These are phyloP conservation scores for Cricetomys ansorgei DNA, from an alignment of 2,113 vertebrate genomes.

Conservation along the genomic window DNA sequence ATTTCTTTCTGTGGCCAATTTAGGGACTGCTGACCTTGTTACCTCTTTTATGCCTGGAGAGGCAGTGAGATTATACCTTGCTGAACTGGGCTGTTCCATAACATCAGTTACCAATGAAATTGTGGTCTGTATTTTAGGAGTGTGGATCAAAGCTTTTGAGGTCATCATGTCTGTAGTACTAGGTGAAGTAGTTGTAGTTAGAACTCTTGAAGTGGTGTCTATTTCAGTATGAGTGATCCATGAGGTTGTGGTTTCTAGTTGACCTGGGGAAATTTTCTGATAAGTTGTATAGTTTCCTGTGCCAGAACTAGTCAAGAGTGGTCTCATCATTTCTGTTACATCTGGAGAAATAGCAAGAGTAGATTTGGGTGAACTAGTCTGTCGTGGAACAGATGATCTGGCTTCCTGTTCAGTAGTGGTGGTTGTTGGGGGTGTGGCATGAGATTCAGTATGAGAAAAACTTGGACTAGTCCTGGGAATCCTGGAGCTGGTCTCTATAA, in stretches of 20 bases:
- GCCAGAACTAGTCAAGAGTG: not conserved
- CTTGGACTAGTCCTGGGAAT: not conserved
- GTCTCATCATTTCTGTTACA: not conserved
- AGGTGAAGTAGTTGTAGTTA: not conserved
- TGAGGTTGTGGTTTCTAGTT: not conserved
- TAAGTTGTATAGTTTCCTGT: not conserved
- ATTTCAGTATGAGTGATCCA: not conserved
- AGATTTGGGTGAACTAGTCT: not conserved
- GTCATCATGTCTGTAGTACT: not conserved
- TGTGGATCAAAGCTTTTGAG: not conserved
- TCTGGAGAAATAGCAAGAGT: not conserved
- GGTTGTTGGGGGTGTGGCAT: not conserved
- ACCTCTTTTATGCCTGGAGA: no score
- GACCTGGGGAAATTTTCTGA: not conserved
- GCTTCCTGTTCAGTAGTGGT: not conserved
- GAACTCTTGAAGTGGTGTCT: not conserved
- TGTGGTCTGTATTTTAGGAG: not conserved
- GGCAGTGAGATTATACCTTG: no score
- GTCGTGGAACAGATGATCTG: not conserved
- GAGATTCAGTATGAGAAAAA: not conserved
- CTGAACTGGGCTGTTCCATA: not conserved
- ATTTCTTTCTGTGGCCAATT: no score
- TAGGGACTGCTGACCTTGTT: no score
- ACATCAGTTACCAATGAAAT: not conserved
- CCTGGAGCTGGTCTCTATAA: not conserved